These are phyloP conservation scores for Propithecus deckenii DNA, from an alignment of 2,797 vertebrate genomes.

Conservation along the genomic window DNA sequence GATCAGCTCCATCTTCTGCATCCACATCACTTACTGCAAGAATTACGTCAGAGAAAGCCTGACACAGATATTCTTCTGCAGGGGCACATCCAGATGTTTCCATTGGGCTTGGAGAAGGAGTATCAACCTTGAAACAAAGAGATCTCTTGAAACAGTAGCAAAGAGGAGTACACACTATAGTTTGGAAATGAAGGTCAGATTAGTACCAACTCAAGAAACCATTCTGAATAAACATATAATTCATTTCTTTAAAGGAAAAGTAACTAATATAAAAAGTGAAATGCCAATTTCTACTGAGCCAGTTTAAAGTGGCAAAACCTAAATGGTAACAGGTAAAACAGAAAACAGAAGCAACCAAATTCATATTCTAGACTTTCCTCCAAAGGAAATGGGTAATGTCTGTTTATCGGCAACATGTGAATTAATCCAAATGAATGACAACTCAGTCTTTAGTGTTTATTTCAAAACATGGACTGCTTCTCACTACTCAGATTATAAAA, in stretches of 20 bases:
- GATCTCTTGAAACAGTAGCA: background rate
- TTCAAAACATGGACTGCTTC: background rate
- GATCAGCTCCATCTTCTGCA: constrained; percentile 87
- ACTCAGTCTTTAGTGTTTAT: background rate
- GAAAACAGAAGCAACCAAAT: background rate
- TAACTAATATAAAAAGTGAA: background rate
- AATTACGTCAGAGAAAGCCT: constrained; percentile 89
- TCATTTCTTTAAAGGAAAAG: background rate
- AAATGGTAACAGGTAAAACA: background rate
- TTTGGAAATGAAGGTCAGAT: background rate
- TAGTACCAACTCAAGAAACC: background rate
- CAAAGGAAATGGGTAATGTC: background rate
- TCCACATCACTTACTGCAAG: constrained; percentile 89
- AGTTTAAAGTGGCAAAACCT: background rate
- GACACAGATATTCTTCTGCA: constrained; percentile 83
- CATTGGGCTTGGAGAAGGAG: constrained; percentile 84
- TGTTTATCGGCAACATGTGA: background rate
- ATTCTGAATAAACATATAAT: background rate
- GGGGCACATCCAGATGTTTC: constrained; percentile 86
- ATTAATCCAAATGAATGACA: constrained; percentile 30
- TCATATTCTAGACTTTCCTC: background rate
- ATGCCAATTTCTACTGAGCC: background rate
- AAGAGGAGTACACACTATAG: background rate
- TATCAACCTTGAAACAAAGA: constrained; percentile 65
- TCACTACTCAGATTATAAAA: background rate